Evolutionary conservation across 2,113 vertebrate species (phyloP).

Genomic region (Hippocampus guttulatus): DNA sequence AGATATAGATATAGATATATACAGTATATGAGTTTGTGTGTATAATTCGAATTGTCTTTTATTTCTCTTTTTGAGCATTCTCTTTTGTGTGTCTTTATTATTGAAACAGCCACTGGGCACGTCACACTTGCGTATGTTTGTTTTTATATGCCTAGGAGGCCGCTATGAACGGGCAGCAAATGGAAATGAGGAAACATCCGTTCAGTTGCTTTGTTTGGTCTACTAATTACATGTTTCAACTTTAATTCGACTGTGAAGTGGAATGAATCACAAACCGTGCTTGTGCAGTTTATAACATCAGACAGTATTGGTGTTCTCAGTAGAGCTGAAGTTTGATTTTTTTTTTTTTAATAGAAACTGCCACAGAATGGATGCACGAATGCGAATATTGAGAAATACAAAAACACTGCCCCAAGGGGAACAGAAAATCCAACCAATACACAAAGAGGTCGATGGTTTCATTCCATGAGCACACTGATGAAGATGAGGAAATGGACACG

Average conservation of each 20-base stretch:
- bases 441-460: slow-evolving; percentile 19
- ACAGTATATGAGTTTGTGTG: too few species aligned
- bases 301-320: too few species aligned
- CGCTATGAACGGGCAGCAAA: background rate
- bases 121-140: too few species aligned
- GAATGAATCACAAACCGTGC: background rate
- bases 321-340: background rate
- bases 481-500: slow-evolving; percentile 32
- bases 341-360: background rate
- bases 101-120: background rate
- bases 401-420: background rate
- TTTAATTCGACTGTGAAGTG: background rate
- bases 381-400: slow-evolving; percentile 6
- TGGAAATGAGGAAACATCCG: background rate
- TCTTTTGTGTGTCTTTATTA: background rate
- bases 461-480: slow-evolving; percentile 29
- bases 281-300: background rate
- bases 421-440: slow-evolving; percentile 8
- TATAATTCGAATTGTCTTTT: background rate
- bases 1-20: too few species aligned
- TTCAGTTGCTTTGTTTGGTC: background rate
- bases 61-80: background rate
- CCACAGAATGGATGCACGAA: background rate
- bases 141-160: too few species aligned
- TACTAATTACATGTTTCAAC: too few species aligned